Conservation (phyloP, 2,797 vertebrate genomes). For the Eurystomus glaucurus region DNA sequence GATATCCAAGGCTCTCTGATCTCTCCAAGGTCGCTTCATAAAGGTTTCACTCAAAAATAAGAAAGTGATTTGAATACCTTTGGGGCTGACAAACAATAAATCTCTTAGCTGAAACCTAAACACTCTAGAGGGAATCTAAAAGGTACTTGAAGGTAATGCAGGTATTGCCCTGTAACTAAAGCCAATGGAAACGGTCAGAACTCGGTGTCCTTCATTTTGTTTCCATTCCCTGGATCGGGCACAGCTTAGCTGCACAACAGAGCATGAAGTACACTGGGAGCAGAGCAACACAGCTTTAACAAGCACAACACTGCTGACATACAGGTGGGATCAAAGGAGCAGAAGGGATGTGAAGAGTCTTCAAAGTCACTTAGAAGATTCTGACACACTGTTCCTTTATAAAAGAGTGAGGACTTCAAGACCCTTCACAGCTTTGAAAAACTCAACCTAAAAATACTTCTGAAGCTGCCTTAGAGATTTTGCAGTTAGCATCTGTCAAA, state of each 20-base stretch:
- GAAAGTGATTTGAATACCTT: neutral
- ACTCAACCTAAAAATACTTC: neutral
- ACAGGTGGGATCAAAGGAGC: neutral
- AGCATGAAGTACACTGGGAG: neutral
- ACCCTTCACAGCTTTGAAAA: constrained; percentile 5
- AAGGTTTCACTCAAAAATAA: constrained; percentile 69
- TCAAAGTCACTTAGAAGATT: constrained; percentile 46
- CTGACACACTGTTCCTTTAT: neutral
- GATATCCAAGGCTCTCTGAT: constrained; percentile 66
- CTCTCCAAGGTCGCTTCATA: constrained; percentile 43
- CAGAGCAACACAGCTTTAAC: neutral
- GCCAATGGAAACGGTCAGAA: neutral
- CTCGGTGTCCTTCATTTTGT: neutral
- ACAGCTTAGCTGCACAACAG: neutral
- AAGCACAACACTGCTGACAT: neutral
- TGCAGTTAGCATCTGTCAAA: neutral
- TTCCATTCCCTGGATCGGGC: neutral
- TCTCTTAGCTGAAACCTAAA: constrained; percentile 46
- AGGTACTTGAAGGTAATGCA: neutral
- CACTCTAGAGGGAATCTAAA: neutral
- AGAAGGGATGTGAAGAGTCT: neutral
- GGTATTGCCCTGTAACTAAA: neutral
- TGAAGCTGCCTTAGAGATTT: neutral
- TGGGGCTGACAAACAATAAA: constrained; percentile 48
- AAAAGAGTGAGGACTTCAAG: neutral